Conservation (phyloP, 2,888 invertebrate species). For the Idaea biselata region DNA sequence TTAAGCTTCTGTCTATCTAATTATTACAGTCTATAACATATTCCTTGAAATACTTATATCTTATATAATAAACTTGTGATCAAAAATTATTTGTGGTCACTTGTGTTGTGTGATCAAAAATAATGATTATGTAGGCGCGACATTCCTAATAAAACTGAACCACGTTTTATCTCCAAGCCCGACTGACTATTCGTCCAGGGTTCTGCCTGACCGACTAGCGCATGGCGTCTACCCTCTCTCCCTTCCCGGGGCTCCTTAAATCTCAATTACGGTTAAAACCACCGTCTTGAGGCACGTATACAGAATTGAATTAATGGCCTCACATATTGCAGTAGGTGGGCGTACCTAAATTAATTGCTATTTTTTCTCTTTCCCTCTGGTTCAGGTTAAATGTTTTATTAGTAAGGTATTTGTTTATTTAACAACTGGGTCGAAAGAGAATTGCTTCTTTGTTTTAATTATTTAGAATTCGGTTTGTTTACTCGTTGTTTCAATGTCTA, state of each 20-base stretch:
- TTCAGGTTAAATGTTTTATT: constrained; percentile 75
- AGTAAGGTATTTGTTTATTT: constrained; percentile 63
- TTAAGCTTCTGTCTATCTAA: too few relatives aligned
- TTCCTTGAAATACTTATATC: too few relatives aligned
- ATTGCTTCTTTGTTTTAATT: constrained; percentile 47
- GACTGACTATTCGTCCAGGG: neutral
- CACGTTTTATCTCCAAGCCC: neutral
- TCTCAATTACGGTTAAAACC: constrained; percentile 80
- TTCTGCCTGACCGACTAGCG: constrained; percentile 21
- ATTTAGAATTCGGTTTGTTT: constrained; percentile 21
- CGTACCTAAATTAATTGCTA: constrained; percentile 67
- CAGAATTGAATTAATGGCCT: constrained; percentile 79
- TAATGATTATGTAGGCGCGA: too few relatives aligned
- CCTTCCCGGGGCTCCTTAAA: constrained; percentile 71
- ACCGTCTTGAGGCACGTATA: constrained; percentile 70
- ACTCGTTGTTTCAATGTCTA: neutral
- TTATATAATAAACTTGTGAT: too few relatives aligned
- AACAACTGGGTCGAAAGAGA: constrained; percentile 35
- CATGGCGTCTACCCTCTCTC: constrained; percentile 42
- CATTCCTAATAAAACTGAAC: neutral
- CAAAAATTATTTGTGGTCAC: too few relatives aligned
- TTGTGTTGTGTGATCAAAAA: too few relatives aligned
- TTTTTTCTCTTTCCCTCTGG: constrained; percentile 59
- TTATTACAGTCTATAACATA: too few relatives aligned
- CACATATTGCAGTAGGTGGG: constrained; percentile 68